Evolutionary conservation across 2,113 vertebrate species (phyloP).

Genomic region (Macrotus californicus): DNA sequence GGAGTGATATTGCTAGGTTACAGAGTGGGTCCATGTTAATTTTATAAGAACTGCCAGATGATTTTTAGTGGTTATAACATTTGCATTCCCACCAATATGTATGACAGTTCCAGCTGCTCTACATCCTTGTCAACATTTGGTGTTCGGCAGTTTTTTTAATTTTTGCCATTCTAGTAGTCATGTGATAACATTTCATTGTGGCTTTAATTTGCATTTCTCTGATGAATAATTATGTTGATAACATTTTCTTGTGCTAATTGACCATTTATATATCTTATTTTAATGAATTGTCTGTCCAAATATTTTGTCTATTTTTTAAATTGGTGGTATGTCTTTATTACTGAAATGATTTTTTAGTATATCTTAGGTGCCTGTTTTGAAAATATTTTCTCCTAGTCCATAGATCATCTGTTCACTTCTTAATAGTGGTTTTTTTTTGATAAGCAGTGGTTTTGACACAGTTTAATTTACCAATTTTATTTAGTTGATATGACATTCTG

Average conservation of each 20-base stretch:
- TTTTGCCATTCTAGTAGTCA: background rate
- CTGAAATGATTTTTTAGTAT: background rate
- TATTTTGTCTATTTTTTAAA: background rate
- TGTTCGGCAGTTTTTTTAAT: background rate
- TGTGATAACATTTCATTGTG: background rate
- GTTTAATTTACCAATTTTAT: background rate
- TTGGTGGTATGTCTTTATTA: background rate
- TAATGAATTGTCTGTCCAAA: background rate
- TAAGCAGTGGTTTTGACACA: background rate
- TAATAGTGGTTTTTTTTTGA: background rate
- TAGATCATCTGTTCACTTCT: background rate
- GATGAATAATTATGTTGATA: background rate
- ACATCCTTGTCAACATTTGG: background rate
- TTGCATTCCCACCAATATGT: background rate
- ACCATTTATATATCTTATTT: background rate
- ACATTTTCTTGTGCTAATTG: background rate
- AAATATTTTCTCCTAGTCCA: background rate
- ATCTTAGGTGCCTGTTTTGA: background rate
- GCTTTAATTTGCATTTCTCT: background rate
- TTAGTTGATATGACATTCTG: background rate
- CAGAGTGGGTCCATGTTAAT: background rate
- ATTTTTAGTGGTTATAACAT: background rate
- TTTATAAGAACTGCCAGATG: background rate
- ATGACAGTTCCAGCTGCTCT: background rate
- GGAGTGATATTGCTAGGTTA: background rate